Base-by-base conservation (phyloP, 2,888 invertebrate genomes). In the Axea sp. region DNA sequence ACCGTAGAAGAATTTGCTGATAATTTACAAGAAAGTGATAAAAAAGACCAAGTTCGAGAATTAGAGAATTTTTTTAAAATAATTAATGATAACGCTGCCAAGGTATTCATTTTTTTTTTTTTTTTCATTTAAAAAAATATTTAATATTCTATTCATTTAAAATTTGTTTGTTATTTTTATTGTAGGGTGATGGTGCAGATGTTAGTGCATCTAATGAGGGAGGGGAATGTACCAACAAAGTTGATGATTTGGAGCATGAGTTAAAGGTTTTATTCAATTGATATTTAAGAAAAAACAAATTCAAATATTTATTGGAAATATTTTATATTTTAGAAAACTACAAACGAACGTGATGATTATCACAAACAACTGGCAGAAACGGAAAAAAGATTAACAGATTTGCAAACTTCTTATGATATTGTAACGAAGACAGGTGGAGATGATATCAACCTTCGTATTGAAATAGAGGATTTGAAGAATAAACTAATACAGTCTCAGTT, bases 391-490 rank as follows among this genome's bases (percentile, higher is more conserved):
- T 62, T 86, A 19, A 39, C 74, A 1, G 73, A 73, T 1, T 62
- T 86, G 5, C 81, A 83, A 17, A 11, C 59, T 1, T 73, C 77
- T 0, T 82, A 80, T 35, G 78, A 82, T 8, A 59, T 73, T 0
- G 12, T 79, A 7, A 75, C 73, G 11, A 78, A 31, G 14, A 76
- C 6, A 6, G 15, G 11, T 9, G 77, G 69, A 8, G 73, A 81
- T 24, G 78, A 80, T 33, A 49, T 60, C 1, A 75, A 55, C 17
- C 62, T 83, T 3, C 81, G 76, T 5, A 76, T 77, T 1, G 81
- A 84, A 62, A 62, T 85, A 22, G 83, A 84, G 5, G 80, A 84
- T 11, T 43, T 86, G 14, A 85, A 81, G 11, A 78, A 68, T 1
- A 80, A 75, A 39, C 26, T 87, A 45, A 72, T 75, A 0, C 80